Base-by-base conservation (phyloP, 2,113 vertebrate species). In the Paradisaea rubra region DNA sequence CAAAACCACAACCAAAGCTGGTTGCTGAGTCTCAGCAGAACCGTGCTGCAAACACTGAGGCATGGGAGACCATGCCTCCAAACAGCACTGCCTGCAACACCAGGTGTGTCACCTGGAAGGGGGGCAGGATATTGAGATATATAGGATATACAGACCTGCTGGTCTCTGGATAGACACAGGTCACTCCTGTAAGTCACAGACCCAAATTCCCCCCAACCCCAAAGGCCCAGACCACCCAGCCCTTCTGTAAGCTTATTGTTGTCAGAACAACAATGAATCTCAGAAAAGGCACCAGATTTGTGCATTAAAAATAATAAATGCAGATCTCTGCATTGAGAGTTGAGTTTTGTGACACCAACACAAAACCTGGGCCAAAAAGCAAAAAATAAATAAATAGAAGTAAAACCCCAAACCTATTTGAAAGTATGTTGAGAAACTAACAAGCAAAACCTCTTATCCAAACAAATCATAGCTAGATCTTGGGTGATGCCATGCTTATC, bases 361-460 rank as follows among this genome's bases (percentile, higher is more conserved):
- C 21, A 70, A 83, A 94, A 66, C 33, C 19, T 45, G 53, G 47
- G 42, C 33, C 59, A 80, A 91, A 70, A 88, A 52, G 30, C 21
- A 31, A 84, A 42, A 86, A 83, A 61, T 4, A 83, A 92, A 87
- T 8, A 85, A 82, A 66, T 7, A 39, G 35, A 68, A 78, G 22
- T 56, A 53, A 87, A 87, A 65, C 1, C 30, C 56, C 60, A 88
- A 78, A 70, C 3, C 1, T 56, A 83, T 90, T 86, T 86, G 68
- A 59, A 91, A 88, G 17, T 23, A 27, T 56, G 54, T 63, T 91
- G 64, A 64, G 64, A 93, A 95, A 70, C 72, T 60, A 94, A 92
- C 47, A 91, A 93, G 60, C 42, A 94, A 93, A 96, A 93, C 88
- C 86, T 94, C 86, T 93, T 93, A 94, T 66, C 85, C 91, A 96